Evolutionary conservation across 2,888 invertebrate species (phyloP), one percentile per base, ranked within the genome.

Genomic region (Macrophya annulata): DNA sequence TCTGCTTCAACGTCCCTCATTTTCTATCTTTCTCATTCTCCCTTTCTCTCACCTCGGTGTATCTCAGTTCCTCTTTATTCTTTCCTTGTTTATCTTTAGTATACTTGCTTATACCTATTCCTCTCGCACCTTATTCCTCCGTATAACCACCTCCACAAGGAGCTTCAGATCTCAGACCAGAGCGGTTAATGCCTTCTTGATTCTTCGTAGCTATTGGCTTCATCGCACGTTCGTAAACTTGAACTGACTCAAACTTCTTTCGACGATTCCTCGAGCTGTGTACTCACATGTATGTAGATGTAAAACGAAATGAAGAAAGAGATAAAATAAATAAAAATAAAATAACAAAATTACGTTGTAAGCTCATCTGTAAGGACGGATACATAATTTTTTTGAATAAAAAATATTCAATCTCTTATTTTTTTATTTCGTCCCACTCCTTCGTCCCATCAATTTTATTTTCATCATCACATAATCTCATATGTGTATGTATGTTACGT

Each of bases 1-100:
- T 83, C 83, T 87, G 87, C 84, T 84, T 86, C 86, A 76, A 71
- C 85, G 83, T 85, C 72, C 85, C 71, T 84, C 85, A 51, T 86
- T 84, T 85, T 86, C 86, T 86, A 84, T 25, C 85, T 48, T 65
- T 74, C 31, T 84, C 85, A 83, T 74, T 77, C 83, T 86, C 65
- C 85, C 83, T 87, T 86, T 86, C 87, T 85, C 43, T 85, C 45
- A 55, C 68, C 43, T 62, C 25, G 62, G 25, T 62, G 21, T 25
- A 62, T 62, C 62, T 62, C 59, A 10, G 37, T 71, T 68, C 51
- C 51, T 71, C 68, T 15, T 6, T 21, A 43, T 15, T 31, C 48
- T 37, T 81, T 74, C 85, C 85, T 72, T 85, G 81, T 85, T 85
- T 85, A 85, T 86, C 88, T 84, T 15, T 76, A 55, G 82, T 74